Evolutionary conservation across 2,797 vertebrate species (phyloP).

Genomic region (Amazona finschi): DNA sequence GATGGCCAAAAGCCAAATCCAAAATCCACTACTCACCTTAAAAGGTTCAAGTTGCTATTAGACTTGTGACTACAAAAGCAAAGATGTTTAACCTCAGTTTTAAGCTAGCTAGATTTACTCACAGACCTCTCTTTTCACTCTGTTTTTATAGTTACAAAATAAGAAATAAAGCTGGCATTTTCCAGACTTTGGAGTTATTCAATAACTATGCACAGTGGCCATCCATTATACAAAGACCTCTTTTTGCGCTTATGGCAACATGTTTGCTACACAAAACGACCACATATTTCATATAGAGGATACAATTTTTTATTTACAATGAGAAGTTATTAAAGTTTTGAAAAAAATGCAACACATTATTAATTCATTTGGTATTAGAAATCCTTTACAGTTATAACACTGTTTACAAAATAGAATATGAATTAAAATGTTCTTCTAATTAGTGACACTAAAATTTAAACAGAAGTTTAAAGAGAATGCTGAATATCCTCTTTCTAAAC

Average conservation of each 20-base stretch:
- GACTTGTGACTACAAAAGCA: neutral
- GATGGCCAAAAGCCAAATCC: too few species aligned
- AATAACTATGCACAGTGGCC: neutral
- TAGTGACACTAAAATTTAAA: neutral
- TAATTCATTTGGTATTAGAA: neutral
- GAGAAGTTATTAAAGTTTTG: neutral
- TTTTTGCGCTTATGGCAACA: rapidly evolving
- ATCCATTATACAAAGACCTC: neutral
- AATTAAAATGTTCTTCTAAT: neutral
- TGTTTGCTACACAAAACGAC: rapidly evolving
- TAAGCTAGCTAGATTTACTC: neutral
- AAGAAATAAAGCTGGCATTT: neutral
- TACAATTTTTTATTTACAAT: neutral
- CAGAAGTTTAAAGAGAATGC: neutral
- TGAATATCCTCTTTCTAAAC: neutral
- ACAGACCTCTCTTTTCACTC: neutral
- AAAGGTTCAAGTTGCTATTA: neutral
- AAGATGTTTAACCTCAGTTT: neutral
- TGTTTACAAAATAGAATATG: neutral
- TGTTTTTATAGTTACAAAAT: neutral
- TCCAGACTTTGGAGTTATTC: neutral
- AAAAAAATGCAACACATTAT: neutral
- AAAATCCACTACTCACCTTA: neutral
- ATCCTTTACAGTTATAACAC: neutral
- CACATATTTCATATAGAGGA: rapidly evolving